These are phyloP conservation scores for Doris montereyensis DNA, from an alignment of 2,888 invertebrate genomes.

Conservation along the genomic window DNA sequence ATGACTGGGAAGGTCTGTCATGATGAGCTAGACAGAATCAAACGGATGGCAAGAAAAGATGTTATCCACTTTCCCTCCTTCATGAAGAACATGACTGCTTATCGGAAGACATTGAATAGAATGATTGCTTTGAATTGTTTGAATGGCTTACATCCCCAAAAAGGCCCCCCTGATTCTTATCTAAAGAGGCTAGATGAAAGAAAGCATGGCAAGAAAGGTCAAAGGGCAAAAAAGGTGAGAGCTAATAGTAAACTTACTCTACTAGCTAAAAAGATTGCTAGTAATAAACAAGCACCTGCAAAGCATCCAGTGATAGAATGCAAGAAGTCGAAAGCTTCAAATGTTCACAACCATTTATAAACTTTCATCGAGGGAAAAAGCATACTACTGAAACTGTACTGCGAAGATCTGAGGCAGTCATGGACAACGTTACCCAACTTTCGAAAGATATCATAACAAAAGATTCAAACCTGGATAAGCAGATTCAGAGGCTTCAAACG, in stretches of 20 bases:
- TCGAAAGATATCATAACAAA: background rate
- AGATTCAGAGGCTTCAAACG: slow-evolving; percentile 15
- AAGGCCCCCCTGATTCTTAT: slow-evolving; percentile 52
- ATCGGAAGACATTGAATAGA: slow-evolving; percentile 59
- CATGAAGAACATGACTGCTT: slow-evolving; percentile 64
- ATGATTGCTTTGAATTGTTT: slow-evolving; percentile 64
- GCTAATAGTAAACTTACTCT: too few relatives aligned
- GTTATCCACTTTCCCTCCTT: slow-evolving; percentile 67
- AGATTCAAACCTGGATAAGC: slow-evolving; percentile 6
- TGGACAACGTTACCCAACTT: too few relatives aligned
- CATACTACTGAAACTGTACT: background rate
- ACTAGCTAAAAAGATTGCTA: background rate
- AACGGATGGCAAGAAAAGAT: slow-evolving; percentile 63
- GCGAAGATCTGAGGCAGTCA: too few relatives aligned
- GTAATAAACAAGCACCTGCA: background rate
- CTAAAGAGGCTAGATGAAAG: slow-evolving; percentile 52
- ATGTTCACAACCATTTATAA: slow-evolving; percentile 24
- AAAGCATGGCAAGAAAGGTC: slow-evolving; percentile 52
- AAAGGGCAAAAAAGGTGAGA: slow-evolving; percentile 33
- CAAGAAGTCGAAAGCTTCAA: slow-evolving; percentile 33
- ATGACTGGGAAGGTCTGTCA: slow-evolving; percentile 69
- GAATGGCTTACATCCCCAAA: slow-evolving; percentile 50
- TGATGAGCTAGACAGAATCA: slow-evolving; percentile 66
- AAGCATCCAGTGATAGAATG: background rate
- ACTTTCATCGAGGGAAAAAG: background rate